Base-by-base conservation (phyloP, 2,113 vertebrate species). In the Capricornis sumatraensis region DNA sequence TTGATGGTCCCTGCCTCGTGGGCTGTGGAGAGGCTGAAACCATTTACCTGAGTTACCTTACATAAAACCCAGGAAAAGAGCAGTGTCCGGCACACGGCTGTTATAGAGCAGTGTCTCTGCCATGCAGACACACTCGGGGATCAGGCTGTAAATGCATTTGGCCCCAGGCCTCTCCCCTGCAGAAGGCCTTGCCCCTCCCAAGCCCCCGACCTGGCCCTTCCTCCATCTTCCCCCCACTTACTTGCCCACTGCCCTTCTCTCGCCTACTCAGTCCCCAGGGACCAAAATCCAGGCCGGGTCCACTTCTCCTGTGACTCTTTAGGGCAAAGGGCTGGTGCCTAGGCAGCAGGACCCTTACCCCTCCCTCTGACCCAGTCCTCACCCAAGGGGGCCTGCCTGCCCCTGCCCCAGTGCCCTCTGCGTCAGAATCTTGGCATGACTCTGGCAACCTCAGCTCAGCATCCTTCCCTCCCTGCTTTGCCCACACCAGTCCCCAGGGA, bases 401-500 rank as follows among this genome's bases (percentile, higher is more conserved):
- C n/a, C 36, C 87, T 96, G 67, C 71, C 94, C 97, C 89, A 97
- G 76, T 98, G 67, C 93, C 95, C 94, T 98, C 85, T 96, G 96
- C 55, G 81, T 94, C 83, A 89, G 36, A 90, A 96, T 96, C 94
- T 60, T 50, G 36, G 62, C 17, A 16, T 91, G 64, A 60, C 95
- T 87, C 96, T 96, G 94, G 89, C 85, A 85, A 62, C 58, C 23
- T 40, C 23, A 76, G 40, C 40, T 87, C 89, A 47, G 33, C 7
- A 58, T 60, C 71, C 84, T 50, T 74, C 81, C 58, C 64, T 94
- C 67, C 53, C 64, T 33, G 30, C 40, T 87, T 55, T 8, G 60
- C n/a, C 43, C 47, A 50, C 27, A 23, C 17, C 10, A 81, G 94
- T 50, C 95, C 43, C 95, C 19, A 45, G 91, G 89, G 96, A 97